These are phyloP conservation scores for Trinectes maculatus DNA, from an alignment of 2,113 vertebrate species.

Conservation along the genomic window DNA sequence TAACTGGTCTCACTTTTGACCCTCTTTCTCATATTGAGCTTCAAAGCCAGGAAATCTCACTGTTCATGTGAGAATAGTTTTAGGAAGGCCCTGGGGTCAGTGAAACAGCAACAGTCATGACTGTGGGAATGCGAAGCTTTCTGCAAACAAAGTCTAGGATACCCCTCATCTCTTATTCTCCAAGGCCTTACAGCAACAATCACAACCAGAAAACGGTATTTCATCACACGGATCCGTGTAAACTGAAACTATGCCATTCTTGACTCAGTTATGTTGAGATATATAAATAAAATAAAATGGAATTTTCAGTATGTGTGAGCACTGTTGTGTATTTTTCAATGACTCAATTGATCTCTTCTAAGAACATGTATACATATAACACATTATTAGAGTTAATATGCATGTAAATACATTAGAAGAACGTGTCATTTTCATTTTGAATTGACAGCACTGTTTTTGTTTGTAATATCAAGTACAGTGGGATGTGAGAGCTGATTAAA, in stretches of 20 bases:
- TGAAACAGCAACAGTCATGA: conserved; percentile 49
- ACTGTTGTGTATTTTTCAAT: too few species aligned
- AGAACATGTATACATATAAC: too few species aligned
- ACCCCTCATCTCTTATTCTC: conserved; percentile 33
- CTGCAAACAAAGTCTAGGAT: conserved; percentile 58
- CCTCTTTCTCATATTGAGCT: conserved; percentile 28
- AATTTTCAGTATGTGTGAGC: too few species aligned
- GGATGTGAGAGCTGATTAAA: not conserved
- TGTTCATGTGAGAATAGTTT: conserved; percentile 59
- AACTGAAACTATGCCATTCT: conserved; percentile 37
- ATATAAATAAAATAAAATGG: too few species aligned
- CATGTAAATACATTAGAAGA: too few species aligned
- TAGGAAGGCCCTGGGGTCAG: conserved; percentile 53
- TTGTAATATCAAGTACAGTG: not conserved
- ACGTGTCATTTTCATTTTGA: not conserved
- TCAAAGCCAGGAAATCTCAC: conserved; percentile 61
- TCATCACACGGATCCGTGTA: conserved; percentile 33
- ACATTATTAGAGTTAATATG: not conserved
- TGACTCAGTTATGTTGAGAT: not conserved
- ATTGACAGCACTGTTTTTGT: not conserved
- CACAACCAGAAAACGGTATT: conserved; percentile 29
- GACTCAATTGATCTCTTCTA: too few species aligned
- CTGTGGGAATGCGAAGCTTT: conserved; percentile 64
- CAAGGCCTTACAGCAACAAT: conserved; percentile 35
- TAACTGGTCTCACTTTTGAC: not conserved